Base-by-base conservation (phyloP, 2,888 invertebrate genomes). In the Synergus umbraculus region DNA sequence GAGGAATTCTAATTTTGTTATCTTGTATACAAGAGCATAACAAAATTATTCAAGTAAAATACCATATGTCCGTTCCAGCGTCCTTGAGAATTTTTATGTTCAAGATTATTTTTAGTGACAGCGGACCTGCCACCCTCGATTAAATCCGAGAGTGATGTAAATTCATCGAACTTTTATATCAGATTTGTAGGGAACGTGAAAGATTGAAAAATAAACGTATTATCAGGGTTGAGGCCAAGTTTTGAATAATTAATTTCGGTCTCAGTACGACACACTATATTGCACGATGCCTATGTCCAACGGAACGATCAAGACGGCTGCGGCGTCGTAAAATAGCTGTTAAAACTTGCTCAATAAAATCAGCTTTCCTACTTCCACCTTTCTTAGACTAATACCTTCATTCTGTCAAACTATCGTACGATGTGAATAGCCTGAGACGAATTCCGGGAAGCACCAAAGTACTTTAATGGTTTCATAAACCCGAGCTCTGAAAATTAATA, bases 261-360 rank as follows among this genome's bases (percentile, higher is more conserved):
- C 41, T 65, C 0, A 63, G 2, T 63, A 13, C 63, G 13, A 10
- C 13, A 12, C 4, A 63, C 63, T 63, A 29, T 63, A 65, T 41
- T n/a, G 41, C 1, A 85, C 84, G 79, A 83, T 81, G 81, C 81
- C 79, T 81, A 84, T 79, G 65, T 80, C 76, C 79, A 80, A 82
- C 79, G 69, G 78, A 87, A 86, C 84, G 84, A 86, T 85, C 84
- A 82, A 83, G 77, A 78, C 79, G 64, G 83, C 77, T 80, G 82
- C 49, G 78, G 67, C 63, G 82, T 78, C 84, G 80, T 88, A 88
- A 88, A 88, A 86, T 79, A 67, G 81, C 81, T 86, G 85, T 89
- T 89, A 87, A 88, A 89, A 87, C 87, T 88, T 87, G 76, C 80
- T 80, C 79, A 63, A 76, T 79, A 77, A 79, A 79, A 77, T 43